These are phyloP conservation scores for Xiphophorus couchianus DNA, from an alignment of 2,113 vertebrate genomes.

Conservation along the genomic window DNA sequence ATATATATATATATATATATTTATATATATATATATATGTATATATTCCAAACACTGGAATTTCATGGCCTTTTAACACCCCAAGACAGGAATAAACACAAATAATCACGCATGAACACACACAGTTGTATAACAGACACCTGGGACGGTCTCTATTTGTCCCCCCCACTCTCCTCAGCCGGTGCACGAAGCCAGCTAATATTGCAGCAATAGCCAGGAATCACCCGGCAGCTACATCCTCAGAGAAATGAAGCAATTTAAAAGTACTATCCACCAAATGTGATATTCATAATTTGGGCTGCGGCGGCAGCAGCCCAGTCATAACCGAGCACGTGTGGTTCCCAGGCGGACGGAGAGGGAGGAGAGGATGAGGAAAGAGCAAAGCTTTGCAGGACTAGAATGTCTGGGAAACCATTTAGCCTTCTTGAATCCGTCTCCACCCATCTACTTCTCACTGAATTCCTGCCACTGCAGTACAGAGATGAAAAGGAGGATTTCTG, in stretches of 20 bases:
- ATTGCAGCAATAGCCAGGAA: conserved; percentile 58
- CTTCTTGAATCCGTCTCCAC: conserved; percentile 20
- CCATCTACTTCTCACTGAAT: conserved; percentile 1
- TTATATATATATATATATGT: too few relatives aligned
- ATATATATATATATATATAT: background rate
- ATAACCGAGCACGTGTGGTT: conserved; percentile 65
- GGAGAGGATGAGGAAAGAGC: conserved; percentile 19
- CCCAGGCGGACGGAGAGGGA: conserved; percentile 47
- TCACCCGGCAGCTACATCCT: conserved; percentile 63
- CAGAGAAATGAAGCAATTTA: conserved; percentile 79
- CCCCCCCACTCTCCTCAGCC: conserved; percentile 30
- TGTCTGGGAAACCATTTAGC: conserved; percentile 14
- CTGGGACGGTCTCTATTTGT: conserved; percentile 34
- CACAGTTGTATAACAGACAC: conserved; percentile 42
- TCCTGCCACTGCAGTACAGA: background rate
- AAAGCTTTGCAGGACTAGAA: conserved; percentile 12
- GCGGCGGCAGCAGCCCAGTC: conserved; percentile 65
- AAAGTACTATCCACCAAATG: conserved; percentile 76
- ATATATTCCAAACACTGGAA: conserved; percentile 16
- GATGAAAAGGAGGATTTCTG: conserved; percentile 14
- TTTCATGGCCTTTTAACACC: conserved; percentile 26
- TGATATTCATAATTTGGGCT: conserved; percentile 79
- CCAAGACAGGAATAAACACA: conserved; percentile 27
- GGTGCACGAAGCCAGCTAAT: conserved; percentile 68
- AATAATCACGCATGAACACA: conserved; percentile 7